Percentiles rank a stretch among this genome's conserved stretches.
phyloP scores from a whole-genome alignment of 2,113 vertebrate genomes.

The Epinephelus cyanopodus region DNA sequence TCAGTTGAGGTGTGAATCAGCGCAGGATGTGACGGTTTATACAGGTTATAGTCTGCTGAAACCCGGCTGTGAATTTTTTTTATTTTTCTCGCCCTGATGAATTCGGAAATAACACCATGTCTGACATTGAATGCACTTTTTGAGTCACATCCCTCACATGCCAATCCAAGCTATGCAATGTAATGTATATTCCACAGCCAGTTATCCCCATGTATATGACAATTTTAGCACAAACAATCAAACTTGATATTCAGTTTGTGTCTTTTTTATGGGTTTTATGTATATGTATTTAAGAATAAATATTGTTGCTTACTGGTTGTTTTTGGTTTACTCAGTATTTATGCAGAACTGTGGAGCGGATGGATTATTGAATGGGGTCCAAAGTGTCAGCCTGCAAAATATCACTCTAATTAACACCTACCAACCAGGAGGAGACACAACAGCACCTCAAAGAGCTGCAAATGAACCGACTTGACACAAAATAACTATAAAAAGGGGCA shows the following conservation, averaged over 20 bases:
- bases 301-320: conserved; percentile 72
- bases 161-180: conserved; percentile 83
- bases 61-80: conserved; percentile 8
- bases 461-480: too few relatives aligned
- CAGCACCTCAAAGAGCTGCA: too few relatives aligned
- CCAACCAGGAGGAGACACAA: too few relatives aligned
- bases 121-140: conserved; percentile 76
- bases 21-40: conserved; percentile 24
- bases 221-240: conserved; percentile 74
- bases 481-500: too few relatives aligned
- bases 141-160: conserved; percentile 64
- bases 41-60: conserved; percentile 9
- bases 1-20: conserved; percentile 35
- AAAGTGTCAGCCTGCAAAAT: too few relatives aligned
- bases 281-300: conserved; percentile 86
- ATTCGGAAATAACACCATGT: conserved; percentile 62
- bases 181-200: conserved; percentile 67
- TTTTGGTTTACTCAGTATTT: conserved; percentile 29
- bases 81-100: conserved; percentile 35
- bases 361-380: not conserved
- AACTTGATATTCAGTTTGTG: conserved; percentile 72
- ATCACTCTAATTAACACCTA: too few relatives aligned
- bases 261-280: conserved; percentile 82
- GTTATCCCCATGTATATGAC: conserved; percentile 55
- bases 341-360: not conserved